These are phyloP conservation scores for Anthopleura sola DNA, from an alignment of 64 coral and sea anemone species.

Conservation along the genomic window DNA sequence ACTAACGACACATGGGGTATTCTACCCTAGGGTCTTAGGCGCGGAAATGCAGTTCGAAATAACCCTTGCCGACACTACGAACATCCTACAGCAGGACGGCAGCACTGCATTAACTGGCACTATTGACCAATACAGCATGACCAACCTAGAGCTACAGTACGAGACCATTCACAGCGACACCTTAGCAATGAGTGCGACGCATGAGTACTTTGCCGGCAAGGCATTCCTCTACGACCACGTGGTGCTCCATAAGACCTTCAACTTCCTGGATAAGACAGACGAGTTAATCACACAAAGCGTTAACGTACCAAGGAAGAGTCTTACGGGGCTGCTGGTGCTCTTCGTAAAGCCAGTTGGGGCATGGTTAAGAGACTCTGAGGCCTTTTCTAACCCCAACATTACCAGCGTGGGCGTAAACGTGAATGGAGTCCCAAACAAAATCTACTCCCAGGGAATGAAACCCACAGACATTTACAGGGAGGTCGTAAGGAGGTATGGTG, in stretches of 20 bases:
- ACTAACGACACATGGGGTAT: background rate
- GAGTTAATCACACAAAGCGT: background rate
- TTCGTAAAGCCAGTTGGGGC: background rate
- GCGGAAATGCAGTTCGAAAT: background rate
- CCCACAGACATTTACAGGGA: no score
- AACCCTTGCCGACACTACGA: background rate
- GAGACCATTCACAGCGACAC: background rate
- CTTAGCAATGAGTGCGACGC: background rate
- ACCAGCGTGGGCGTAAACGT: background rate
- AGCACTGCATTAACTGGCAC: background rate
- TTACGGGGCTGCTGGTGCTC: background rate
- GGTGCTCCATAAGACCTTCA: background rate
- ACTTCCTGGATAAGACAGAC: background rate
- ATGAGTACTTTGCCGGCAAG: background rate
- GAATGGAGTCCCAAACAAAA: conserved; percentile 6
- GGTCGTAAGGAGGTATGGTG: background rate
- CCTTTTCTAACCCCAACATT: background rate
- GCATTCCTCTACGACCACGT: conserved; percentile 12
- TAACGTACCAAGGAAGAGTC: conserved; percentile 6
- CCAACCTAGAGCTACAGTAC: conserved; percentile 10
- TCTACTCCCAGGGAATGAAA: no score
- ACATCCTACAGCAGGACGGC: background rate
- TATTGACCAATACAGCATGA: background rate
- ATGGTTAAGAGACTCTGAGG: background rate
- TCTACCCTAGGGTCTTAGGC: background rate